Base-by-base conservation (phyloP, 2,888 invertebrate genomes). In the Platypus cylindrus region DNA sequence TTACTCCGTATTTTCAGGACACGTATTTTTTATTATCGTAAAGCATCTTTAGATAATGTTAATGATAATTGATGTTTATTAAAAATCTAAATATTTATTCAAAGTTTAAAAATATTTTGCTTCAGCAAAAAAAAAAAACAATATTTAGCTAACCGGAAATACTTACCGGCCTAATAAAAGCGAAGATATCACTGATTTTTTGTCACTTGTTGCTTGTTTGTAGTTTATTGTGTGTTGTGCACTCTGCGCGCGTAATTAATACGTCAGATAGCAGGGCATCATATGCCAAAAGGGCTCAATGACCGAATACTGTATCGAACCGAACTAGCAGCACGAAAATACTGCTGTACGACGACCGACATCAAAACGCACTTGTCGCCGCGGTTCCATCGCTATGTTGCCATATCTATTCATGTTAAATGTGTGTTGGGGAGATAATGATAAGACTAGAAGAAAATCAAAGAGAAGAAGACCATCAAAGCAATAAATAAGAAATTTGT, bases 161-260 rank as follows among this genome's bases (percentile, higher is more conserved):
- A 40, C 40, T 37, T 37, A 40, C 40, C 40, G 40, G 40, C 40
- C 40, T 37, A 37, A 37, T 31, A 28, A 30, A 14, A 27, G 9
- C 12, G 20, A 5, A 20, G 7, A 32, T 17, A 25, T 39, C 37
- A 34, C 40, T 40, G 34, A 37, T 40, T n/a, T n/a, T 37, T 37
- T 37, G 37, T 40, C 40, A 40, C 40, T 40, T 40, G 40, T 40
- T 40, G 40, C 37, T 32, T 25, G 30, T n/a, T n/a, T n/a, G n/a
- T n/a, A n/a, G n/a, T n/a, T n/a, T n/a, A n/a, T n/a, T n/a, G n/a
- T n/a, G 5, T 20, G 20, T 20, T 20, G 20, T 9, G 20, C 9
- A 7, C 39, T 37, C 36, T 37, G 27, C 36, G 36, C 40, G 34
- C 25, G 18, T 29, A 11, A 12, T 14, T 18, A 23, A 17, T 25